A percentile compares a stretch with the other conserved stretches of the same genome.
Conservation (phyloP, 2,797 vertebrate genomes). For the Labroides dimidiatus region DNA sequence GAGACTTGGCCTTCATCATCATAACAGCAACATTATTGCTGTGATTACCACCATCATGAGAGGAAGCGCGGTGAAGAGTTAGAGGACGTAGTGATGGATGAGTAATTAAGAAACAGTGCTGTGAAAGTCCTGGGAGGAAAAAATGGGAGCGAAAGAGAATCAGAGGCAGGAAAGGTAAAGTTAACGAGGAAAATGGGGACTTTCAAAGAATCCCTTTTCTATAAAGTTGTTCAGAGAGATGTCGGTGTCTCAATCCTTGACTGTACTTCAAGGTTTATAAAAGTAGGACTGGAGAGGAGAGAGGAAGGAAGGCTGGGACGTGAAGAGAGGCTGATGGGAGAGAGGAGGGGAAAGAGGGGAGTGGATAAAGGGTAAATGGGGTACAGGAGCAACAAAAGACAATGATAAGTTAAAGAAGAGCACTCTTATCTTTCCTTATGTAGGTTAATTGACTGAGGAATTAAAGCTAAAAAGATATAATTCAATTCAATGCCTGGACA, state of each 20-base stretch:
- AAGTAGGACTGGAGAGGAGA: slow-evolving; percentile 17
- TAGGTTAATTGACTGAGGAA: slow-evolving; percentile 83
- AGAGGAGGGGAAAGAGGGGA: background rate
- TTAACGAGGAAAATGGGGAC: background rate
- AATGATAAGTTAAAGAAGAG: slow-evolving; percentile 71
- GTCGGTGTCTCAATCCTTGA: background rate
- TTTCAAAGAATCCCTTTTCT: background rate
- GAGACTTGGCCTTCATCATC: slow-evolving; percentile 63
- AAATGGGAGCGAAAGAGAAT: background rate
- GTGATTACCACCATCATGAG: slow-evolving; percentile 34
- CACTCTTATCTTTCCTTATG: slow-evolving; percentile 70
- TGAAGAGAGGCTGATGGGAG: slow-evolving; percentile 12
- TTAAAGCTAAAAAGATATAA: slow-evolving; percentile 73
- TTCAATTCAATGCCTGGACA: slow-evolving; percentile 71
- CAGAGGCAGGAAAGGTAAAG: background rate
- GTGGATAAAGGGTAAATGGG: slow-evolving; percentile 58
- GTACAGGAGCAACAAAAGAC: slow-evolving; percentile 69
- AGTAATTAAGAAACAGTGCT: slow-evolving; percentile 16
- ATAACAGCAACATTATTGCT: slow-evolving; percentile 27
- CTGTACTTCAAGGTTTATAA: slow-evolving; percentile 6
- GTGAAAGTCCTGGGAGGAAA: background rate
- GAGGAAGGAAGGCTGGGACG: background rate
- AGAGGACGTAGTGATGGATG: background rate
- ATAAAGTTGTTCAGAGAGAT: background rate
- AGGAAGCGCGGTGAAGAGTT: slow-evolving; percentile 6